Evolutionary conservation across 2,888 invertebrate species (phyloP).

Genomic region (Clepsis dumicolana): DNA sequence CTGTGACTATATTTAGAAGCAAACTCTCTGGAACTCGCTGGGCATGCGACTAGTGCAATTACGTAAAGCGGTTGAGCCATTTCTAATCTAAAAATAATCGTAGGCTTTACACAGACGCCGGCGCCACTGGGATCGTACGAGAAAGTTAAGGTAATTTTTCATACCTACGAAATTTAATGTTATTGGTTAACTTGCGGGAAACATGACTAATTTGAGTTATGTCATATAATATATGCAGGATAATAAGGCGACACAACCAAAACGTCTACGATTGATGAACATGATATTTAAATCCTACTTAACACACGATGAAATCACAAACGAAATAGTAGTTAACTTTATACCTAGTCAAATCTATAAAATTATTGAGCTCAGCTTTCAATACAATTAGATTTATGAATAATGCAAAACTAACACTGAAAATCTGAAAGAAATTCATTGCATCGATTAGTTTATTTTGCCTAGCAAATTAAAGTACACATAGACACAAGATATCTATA

Average conservation of each 20-base stretch:
- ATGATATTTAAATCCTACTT: neutral
- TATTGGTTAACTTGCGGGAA: conserved; percentile 10
- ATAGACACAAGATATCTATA: neutral
- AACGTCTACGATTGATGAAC: neutral
- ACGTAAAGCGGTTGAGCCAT: conserved; percentile 86
- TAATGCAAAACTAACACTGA: neutral
- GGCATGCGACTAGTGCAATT: conserved; percentile 84
- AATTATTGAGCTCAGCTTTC: too few species aligned
- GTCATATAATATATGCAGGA: neutral
- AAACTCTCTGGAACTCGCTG: conserved; percentile 81
- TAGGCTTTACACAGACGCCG: conserved; percentile 78
- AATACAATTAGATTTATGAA: too few species aligned
- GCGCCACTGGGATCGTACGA: conserved; percentile 82
- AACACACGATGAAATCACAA: neutral
- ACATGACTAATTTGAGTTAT: neutral
- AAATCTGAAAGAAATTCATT: neutral
- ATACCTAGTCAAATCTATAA: too few species aligned
- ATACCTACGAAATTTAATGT: conserved; percentile 55
- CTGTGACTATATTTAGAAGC: conserved; percentile 84
- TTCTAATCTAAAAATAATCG: conserved; percentile 87
- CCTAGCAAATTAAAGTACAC: conserved; percentile 3
- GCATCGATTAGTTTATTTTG: neutral
- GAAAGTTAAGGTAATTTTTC: conserved; percentile 82
- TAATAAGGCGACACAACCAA: neutral
- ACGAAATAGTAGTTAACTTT: neutral